Percentiles rank a stretch among this genome's conserved stretches.
Conservation (phyloP, 2,888 invertebrate genomes). For the Unio delphinus region DNA sequence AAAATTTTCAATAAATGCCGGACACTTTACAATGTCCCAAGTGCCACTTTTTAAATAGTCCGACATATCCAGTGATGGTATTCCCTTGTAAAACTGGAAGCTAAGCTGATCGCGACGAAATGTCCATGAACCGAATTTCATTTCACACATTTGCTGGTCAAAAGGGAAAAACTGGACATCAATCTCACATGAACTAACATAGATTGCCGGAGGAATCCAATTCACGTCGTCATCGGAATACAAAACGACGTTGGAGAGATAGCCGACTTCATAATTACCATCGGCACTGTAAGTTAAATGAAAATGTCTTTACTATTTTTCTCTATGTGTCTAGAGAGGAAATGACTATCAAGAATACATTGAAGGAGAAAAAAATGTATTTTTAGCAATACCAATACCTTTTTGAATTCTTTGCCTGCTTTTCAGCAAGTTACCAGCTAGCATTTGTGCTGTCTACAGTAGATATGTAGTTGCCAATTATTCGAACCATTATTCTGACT, state of each 20-base stretch:
- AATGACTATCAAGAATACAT: neutral
- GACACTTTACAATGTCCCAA: constrained; percentile 70
- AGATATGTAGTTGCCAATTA: too few relatives aligned
- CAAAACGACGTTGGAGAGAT: constrained; percentile 98
- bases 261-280: constrained; percentile 99
- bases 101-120: constrained; percentile 66
- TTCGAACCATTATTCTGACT: too few relatives aligned
- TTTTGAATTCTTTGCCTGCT: too few relatives aligned
- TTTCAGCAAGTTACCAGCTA: too few relatives aligned
- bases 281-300: constrained; percentile 84
- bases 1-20: constrained; percentile 55
- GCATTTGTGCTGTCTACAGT: too few relatives aligned
- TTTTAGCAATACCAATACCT: neutral
- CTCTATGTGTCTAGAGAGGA: neutral
- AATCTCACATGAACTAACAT: constrained; percentile 98
- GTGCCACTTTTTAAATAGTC: constrained; percentile 71
- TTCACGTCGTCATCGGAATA: constrained; percentile 95
- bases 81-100: constrained; percentile 63
- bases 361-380: neutral
- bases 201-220: constrained; percentile 99
- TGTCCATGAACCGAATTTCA: constrained; percentile 90
- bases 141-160: constrained; percentile 98
- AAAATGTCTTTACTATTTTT: too few relatives aligned
- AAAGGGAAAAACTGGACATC: constrained; percentile 98
- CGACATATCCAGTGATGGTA: constrained; percentile 65